Evolutionary conservation across 2,888 invertebrate genomes (phyloP), one percentile per base, ranked within the genome.

Genomic region (Phania funesta): DNA sequence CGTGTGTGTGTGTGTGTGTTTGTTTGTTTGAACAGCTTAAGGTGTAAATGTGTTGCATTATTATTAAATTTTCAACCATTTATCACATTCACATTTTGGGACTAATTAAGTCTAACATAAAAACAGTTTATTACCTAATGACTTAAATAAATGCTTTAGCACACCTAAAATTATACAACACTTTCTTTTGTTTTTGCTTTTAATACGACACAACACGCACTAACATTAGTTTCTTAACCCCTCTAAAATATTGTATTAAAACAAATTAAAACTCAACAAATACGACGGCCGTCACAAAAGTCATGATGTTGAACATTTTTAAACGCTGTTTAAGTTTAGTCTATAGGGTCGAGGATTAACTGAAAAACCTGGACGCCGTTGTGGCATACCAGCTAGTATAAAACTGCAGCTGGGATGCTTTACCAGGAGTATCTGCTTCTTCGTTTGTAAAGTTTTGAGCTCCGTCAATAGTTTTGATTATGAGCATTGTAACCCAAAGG

Each of bases 61-160:
- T 64, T 64, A 32, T 56, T 24, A 65, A 65, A 58, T 50, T 78
- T 65, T 44, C 29, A 50, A 71, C 46, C 74, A 74, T 80, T 80
- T 62, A 68, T 75, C 75, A 68, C 56, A 68, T 41, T 48, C 16
- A 68, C 52, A 56, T 74, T 68, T 62, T 64, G 70, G 29, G 35
- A 64, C 67, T 78, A 82, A 82, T 82, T 82, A 82, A 75, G 74
- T 82, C 70, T 38, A 60, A 82, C 78, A 78, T 78, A 52, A 46
- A 56, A 82, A 74, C 74, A 82, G 78, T 82, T 82, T 82, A 82
- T 78, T 82, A 82, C 70, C 82, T 75, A 82, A 82, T 78, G 82
- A 70, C 78, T 82, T 75, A 60, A 82, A 82, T 78, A 78, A 82
- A 78, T 82, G 70, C 64, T 70, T 65, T 46, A 70, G 29, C 78